These are phyloP conservation scores for Amblyraja radiata DNA, from an alignment of 2,797 vertebrate species.

Conservation along the genomic window DNA sequence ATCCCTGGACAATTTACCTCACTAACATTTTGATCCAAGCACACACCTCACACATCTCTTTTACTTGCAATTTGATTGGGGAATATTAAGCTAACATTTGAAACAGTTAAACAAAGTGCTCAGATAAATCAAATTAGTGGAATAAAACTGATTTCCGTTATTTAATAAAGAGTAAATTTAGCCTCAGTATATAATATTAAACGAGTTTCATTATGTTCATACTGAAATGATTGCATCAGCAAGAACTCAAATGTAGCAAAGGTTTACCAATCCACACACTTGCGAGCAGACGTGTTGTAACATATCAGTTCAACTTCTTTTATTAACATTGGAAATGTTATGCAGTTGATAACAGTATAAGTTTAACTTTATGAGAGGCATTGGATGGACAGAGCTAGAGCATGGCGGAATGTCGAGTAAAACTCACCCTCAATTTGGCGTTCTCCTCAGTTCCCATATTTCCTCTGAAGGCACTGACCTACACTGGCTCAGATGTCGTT, in stretches of 20 bases:
- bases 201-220: not conserved
- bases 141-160: not conserved
- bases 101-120: not conserved
- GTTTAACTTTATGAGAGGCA: not conserved
- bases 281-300: not conserved
- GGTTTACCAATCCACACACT: not conserved
- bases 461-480: too few species aligned
- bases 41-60: not conserved
- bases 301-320: not conserved
- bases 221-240: not conserved
- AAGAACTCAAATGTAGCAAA: not conserved
- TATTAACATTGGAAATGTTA: not conserved
- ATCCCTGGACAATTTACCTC: not conserved
- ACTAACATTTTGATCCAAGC: not conserved
- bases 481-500: too few species aligned
- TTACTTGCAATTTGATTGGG: not conserved
- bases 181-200: not conserved
- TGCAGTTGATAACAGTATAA: not conserved
- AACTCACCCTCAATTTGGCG: too few species aligned
- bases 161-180: not conserved
- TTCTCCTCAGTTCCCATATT: too few species aligned
- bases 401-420: not conserved
- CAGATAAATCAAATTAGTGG: not conserved
- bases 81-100: not conserved
- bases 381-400: not conserved